These are phyloP conservation scores for Meteorus colon DNA, from an alignment of 2,888 invertebrate genomes.

Conservation along the genomic window DNA sequence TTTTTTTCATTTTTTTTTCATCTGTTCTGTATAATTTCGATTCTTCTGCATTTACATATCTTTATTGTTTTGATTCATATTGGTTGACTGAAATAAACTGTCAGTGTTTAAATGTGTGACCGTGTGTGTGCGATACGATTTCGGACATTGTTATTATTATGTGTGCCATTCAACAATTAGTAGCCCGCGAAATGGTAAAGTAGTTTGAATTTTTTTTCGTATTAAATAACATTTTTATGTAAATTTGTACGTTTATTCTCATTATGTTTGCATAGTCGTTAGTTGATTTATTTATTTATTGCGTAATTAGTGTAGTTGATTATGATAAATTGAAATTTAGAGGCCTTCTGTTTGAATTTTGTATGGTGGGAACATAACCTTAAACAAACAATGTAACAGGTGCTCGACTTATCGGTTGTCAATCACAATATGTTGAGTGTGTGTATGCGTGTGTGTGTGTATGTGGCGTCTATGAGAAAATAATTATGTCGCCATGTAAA, in stretches of 20 bases:
- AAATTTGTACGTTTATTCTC: neutral
- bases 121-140: neutral
- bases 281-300: neutral
- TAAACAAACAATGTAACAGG: conserved; percentile 50
- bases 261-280: neutral
- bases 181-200: neutral
- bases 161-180: neutral
- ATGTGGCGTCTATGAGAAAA: conserved; percentile 9
- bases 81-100: no score
- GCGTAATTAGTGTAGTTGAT: neutral
- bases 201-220: neutral
- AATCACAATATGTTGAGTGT: neutral
- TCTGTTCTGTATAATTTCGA: neutral
- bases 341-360: neutral
- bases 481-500: neutral
- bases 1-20: neutral
- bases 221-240: neutral
- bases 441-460: conserved; percentile 1
- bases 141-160: neutral
- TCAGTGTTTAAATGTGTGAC: neutral
- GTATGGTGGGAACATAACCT: conserved; percentile 48
- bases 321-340: neutral
- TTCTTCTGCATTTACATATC: neutral
- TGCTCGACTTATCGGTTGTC: conserved; percentile 35
- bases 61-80: no score